A percentile compares a stretch with the other conserved stretches of the same genome.
Conservation (phyloP, 2,797 vertebrate species). For the Catharus ustulatus region DNA sequence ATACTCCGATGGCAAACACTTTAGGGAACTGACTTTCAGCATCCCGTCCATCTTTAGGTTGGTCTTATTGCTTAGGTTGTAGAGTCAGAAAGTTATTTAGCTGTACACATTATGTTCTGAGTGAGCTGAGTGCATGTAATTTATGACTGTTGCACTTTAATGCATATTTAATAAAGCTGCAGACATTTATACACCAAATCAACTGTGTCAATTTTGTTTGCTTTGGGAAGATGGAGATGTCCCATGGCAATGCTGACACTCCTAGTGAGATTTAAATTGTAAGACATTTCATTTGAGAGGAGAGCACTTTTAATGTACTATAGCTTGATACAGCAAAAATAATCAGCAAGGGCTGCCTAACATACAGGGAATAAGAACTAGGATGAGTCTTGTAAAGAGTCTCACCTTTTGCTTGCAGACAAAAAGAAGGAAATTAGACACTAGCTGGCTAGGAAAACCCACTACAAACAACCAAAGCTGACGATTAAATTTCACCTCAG, state of each 20-base stretch:
- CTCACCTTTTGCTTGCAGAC: conserved; percentile 52
- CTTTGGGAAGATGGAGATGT: conserved; percentile 69
- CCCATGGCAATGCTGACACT: conserved; percentile 59
- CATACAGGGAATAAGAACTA: conserved; percentile 22
- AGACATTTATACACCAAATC: conserved; percentile 75
- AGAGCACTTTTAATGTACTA: conserved; percentile 54
- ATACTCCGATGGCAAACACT: conserved; percentile 20
- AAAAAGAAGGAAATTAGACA: conserved; percentile 42
- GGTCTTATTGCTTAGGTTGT: conserved; percentile 65
- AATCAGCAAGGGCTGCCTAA: conserved; percentile 33
- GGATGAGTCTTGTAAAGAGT: conserved; percentile 8
- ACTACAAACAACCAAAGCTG: background rate
- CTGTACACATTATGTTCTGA: conserved; percentile 67
- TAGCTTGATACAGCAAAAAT: conserved; percentile 47
- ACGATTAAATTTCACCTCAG: conserved; percentile 35
- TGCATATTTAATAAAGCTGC: conserved; percentile 78
- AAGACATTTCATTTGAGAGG: conserved; percentile 67
- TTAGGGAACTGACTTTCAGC: conserved; percentile 54
- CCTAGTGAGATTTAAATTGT: conserved; percentile 60
- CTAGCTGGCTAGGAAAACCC: background rate
- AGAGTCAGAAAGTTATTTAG: conserved; percentile 75
- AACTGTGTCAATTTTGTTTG: conserved; percentile 75
- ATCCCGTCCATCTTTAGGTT: conserved; percentile 45
- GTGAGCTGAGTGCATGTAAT: conserved; percentile 70
- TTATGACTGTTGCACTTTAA: conserved; percentile 75